These are phyloP conservation scores for Marmota monax DNA, from an alignment of 2,113 vertebrate genomes.

Conservation along the genomic window DNA sequence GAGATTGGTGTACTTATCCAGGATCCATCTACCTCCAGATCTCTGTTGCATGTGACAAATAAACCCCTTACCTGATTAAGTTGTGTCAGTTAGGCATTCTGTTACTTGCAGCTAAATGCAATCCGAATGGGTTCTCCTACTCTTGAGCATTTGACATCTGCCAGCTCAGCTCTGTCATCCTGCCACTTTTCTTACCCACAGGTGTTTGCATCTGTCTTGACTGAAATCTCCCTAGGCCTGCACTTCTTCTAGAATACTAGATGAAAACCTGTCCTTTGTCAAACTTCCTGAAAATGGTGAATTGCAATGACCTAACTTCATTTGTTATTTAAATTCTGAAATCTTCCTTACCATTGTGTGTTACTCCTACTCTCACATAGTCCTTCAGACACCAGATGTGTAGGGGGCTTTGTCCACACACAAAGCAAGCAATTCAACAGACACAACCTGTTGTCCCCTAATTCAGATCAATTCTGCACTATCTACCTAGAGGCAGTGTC, in stretches of 20 bases:
- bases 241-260: not conserved
- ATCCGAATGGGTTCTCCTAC: not conserved
- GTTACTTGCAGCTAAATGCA: not conserved
- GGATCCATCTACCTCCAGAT: not conserved
- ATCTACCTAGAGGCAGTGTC: not conserved
- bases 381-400: not conserved
- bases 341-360: not conserved
- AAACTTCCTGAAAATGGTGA: not conserved
- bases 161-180: not conserved
- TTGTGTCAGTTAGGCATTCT: not conserved
- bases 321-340: constrained; percentile 45
- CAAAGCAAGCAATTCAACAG: not conserved
- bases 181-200: not conserved
- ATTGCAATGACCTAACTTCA: not conserved
- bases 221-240: not conserved
- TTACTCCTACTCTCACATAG: not conserved
- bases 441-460: not conserved
- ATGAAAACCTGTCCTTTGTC: not conserved
- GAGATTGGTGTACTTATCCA: not conserved
- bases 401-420: not conserved
- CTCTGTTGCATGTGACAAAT: not conserved
- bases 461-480: not conserved
- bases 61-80: not conserved
- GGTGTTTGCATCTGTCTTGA: not conserved
- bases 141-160: not conserved